phyloP scores from a whole-genome alignment of 2,113 vertebrate genomes.

The Orthonyx spaldingii region DNA sequence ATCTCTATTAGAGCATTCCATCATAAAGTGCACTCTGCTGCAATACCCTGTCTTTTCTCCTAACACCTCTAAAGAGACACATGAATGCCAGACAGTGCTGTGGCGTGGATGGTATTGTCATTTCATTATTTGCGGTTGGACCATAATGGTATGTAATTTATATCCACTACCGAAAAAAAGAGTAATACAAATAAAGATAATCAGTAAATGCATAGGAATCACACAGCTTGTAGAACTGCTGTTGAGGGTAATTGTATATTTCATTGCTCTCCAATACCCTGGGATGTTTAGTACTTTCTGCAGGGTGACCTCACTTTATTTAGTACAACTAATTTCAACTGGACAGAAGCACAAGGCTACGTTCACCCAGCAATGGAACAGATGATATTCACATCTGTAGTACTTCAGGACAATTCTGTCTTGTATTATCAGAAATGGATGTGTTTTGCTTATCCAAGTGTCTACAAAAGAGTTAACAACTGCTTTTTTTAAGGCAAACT shows the following conservation, averaged over 20 bases:
- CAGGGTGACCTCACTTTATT: background rate
- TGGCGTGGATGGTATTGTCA: background rate
- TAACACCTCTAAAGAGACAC: slow-evolving; percentile 14
- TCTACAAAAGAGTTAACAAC: background rate
- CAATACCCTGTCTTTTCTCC: slow-evolving; percentile 30
- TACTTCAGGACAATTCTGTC: background rate
- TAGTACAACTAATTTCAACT: background rate
- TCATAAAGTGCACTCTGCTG: slow-evolving; percentile 19
- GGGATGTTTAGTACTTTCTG: background rate
- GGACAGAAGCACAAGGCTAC: background rate
- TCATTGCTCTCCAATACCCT: background rate
- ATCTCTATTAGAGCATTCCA: slow-evolving; percentile 35
- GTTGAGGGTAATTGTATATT: background rate
- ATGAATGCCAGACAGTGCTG: background rate
- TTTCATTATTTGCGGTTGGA: slow-evolving; percentile 28
- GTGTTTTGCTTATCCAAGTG: background rate
- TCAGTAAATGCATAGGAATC: slow-evolving; percentile 7
- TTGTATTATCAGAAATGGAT: background rate
- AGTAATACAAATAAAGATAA: background rate
- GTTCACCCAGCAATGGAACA: background rate
- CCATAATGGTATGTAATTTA: slow-evolving; percentile 35
- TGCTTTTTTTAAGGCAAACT: background rate
- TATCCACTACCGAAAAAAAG: slow-evolving; percentile 16
- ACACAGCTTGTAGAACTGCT: background rate
- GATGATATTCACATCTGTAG: background rate